Percentiles rank a stretch among this genome's conserved stretches.
These are phyloP conservation scores for Stegastes partitus DNA, from an alignment of 2,113 vertebrate species.

Conservation along the genomic window DNA sequence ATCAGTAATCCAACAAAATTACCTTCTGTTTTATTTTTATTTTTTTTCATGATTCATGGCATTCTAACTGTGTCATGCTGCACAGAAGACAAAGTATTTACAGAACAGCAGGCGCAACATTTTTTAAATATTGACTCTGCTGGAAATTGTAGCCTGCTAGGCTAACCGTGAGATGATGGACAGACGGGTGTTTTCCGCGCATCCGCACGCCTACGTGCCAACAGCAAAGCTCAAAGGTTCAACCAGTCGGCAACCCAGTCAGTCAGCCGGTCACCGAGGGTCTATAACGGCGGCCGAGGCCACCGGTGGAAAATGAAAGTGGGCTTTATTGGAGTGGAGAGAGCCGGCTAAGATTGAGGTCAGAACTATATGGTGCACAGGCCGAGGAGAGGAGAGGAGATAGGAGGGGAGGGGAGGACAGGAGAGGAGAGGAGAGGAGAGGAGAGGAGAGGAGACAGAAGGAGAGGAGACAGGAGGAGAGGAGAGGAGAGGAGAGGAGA, in stretches of 20 bases:
- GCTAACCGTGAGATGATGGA: background rate
- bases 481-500: slow-evolving; percentile 27
- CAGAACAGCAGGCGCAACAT: background rate
- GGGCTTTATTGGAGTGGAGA: slow-evolving; percentile 43
- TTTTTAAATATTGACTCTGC: background rate
- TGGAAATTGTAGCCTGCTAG: background rate
- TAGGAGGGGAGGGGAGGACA: no score
- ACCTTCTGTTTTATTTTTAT: no score
- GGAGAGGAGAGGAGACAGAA: background rate
- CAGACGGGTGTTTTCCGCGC: background rate
- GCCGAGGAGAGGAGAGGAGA: slow-evolving; percentile 36
- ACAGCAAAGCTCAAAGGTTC: background rate
- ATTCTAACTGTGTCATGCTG: no score
- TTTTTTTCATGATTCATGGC: no score
- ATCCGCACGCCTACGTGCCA: background rate
- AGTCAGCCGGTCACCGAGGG: slow-evolving; percentile 25
- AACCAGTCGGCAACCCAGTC: slow-evolving; percentile 18
- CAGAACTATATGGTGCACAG: slow-evolving; percentile 58
- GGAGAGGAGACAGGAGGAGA: background rate
- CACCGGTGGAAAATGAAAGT: slow-evolving; percentile 57
- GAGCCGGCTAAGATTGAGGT: slow-evolving; percentile 62
- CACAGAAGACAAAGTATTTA: background rate
- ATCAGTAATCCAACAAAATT: no score
- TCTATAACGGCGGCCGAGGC: slow-evolving; percentile 53
- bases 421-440: background rate